Conservation (phyloP, 2,797 vertebrate species). For the Alosa sapidissima region DNA sequence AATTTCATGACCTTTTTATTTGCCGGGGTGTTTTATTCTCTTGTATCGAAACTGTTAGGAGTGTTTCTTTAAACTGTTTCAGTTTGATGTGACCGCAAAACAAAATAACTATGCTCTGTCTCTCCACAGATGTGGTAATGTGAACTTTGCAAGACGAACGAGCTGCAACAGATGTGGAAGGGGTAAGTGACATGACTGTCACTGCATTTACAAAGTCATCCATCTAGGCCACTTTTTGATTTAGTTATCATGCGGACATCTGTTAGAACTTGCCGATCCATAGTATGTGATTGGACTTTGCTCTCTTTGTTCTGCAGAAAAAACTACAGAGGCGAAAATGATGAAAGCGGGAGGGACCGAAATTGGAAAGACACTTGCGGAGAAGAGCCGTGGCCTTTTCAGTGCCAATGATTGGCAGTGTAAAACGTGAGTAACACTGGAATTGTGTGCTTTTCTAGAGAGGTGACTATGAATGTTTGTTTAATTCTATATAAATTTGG, state of each 20-base stretch:
- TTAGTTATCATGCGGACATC: conserved; percentile 30
- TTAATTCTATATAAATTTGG: neutral
- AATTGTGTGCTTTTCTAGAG: neutral
- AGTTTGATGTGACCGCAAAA: no score
- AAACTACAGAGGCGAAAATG: conserved; percentile 97
- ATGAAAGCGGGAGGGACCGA: conserved; percentile 99
- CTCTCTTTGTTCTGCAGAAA: conserved; percentile 73
- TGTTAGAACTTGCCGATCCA: neutral
- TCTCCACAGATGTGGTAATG: conserved; percentile 88
- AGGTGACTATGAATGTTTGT: neutral
- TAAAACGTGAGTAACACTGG: conserved; percentile 83
- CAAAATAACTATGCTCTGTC: neutral
- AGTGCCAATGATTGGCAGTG: conserved; percentile 99
- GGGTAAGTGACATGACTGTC: conserved; percentile 68
- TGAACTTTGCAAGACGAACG: conserved; percentile 96
- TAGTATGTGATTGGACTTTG: neutral
- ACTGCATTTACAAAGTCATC: neutral
- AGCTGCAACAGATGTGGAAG: conserved; percentile 95
- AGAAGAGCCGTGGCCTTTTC: conserved; percentile 96
- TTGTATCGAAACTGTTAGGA: no score
- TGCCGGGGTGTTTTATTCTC: no score
- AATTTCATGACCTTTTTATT: no score
- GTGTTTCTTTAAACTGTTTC: no score
- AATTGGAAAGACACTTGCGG: conserved; percentile 96
- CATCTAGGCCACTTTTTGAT: neutral